Percentiles rank a stretch among this genome's conserved stretches.
Conservation (phyloP, 2,113 vertebrate species). For the Prinia subflava region DNA sequence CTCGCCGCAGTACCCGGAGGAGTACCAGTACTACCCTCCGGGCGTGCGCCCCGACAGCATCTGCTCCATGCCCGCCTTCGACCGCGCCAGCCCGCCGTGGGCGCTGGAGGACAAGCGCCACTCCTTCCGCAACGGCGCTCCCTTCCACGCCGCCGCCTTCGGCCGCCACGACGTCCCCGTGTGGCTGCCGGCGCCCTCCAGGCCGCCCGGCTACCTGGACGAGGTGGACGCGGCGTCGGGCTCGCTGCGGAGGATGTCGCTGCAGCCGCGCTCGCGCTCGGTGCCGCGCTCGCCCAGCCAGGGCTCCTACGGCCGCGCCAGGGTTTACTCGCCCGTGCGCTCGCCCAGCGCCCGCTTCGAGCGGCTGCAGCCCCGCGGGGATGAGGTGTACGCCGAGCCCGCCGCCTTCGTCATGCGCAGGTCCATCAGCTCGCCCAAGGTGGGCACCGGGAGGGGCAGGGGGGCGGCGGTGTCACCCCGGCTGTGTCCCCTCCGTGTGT, state of each 20-base stretch:
- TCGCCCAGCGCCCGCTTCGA: constrained; percentile 86
- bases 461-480: too few species aligned
- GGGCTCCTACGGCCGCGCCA: constrained; percentile 78
- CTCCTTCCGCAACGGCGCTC: constrained; percentile 79
- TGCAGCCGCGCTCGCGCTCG: constrained; percentile 91
- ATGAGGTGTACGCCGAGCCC: constrained; percentile 83
- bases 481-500: rapidly evolving
- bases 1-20: constrained; percentile 82
- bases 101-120: constrained; percentile 81
- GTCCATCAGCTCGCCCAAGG: constrained; percentile 93
- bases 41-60: constrained; percentile 91
- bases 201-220: constrained; percentile 65
- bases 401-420: constrained; percentile 82
- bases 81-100: constrained; percentile 82
- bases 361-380: constrained; percentile 73
- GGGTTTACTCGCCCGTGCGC: constrained; percentile 85
- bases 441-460: constrained; percentile 3
- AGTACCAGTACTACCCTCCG: constrained; percentile 84
- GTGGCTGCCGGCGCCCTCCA: constrained; percentile 67
- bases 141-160: constrained; percentile 71
- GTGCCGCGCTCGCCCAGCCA: constrained; percentile 90
- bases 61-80: constrained; percentile 88
- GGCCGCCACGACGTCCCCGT: constrained; percentile 64
- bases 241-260: constrained; percentile 83
- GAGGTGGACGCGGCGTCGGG: constrained; percentile 78